Percentiles rank a stretch among this genome's conserved stretches.
These are phyloP conservation scores for Melanotaenia duboulayi DNA, from an alignment of 2,113 vertebrate genomes.

Conservation along the genomic window DNA sequence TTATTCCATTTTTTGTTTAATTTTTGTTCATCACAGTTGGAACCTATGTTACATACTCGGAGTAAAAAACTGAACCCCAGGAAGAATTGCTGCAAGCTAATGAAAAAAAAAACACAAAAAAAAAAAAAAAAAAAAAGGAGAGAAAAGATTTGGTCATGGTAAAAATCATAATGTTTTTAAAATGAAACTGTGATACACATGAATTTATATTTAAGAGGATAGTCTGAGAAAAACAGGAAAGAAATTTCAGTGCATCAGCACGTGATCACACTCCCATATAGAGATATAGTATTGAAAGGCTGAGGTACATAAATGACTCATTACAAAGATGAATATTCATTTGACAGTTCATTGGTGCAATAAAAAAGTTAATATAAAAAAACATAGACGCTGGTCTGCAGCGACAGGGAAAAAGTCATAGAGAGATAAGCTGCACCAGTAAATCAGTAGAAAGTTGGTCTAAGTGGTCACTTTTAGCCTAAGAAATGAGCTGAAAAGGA, in stretches of 20 bases:
- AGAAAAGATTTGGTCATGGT: too few species aligned
- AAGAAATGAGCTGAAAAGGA: too few species aligned
- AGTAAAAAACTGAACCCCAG: too few species aligned
- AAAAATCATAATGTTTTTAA: too few species aligned
- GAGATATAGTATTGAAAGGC: background rate
- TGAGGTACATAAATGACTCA: background rate
- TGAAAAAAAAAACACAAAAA: too few species aligned
- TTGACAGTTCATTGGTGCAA: background rate
- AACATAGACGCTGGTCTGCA: background rate
- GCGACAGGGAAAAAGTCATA: background rate
- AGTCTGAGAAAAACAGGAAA: background rate
- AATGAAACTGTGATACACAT: too few species aligned
- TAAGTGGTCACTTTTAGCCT: background rate
- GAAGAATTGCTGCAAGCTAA: too few species aligned
- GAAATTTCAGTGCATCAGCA: background rate
- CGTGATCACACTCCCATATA: background rate
- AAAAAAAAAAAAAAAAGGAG: too few species aligned
- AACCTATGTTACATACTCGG: too few species aligned
- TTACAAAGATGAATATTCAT: background rate
- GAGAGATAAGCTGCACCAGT: background rate
- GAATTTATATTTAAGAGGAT: too few species aligned
- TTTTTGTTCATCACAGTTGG: too few species aligned
- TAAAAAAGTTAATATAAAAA: background rate
- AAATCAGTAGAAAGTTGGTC: background rate
- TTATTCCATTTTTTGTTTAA: too few species aligned